A percentile compares a stretch with the other conserved stretches of the same genome.
Conservation (phyloP, 2,113 vertebrate species). For the Dasyprocta punctata region DNA sequence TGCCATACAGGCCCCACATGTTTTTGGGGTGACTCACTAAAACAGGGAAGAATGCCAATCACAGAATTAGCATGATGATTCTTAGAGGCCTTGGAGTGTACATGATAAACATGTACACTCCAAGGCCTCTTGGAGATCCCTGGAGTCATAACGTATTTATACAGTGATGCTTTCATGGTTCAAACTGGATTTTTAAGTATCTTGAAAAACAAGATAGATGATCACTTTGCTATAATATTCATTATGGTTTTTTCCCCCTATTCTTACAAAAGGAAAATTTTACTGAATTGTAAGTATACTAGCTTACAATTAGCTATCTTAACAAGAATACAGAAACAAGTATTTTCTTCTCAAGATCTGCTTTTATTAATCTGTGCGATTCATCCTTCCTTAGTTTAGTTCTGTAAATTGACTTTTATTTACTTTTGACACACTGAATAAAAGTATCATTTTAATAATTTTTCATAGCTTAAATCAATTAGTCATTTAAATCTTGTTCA, state of each 20-base stretch:
- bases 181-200: not conserved
- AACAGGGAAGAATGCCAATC: not conserved
- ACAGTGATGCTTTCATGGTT: not conserved
- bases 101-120: not conserved
- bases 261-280: slow-evolving; percentile 7
- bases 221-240: not conserved
- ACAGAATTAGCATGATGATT: not conserved
- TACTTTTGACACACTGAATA: slow-evolving; percentile 33
- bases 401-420: not conserved
- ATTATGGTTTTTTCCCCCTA: not conserved
- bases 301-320: not conserved
- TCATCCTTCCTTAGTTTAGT: not conserved
- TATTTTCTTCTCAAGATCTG: slow-evolving; percentile 40
- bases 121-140: no score
- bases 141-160: not conserved
- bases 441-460: slow-evolving; percentile 3
- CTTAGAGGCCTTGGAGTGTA: not conserved
- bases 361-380: not conserved
- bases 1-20: slow-evolving; percentile 93
- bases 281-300: not conserved
- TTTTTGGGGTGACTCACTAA: slow-evolving; percentile 89
- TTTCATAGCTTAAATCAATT: slow-evolving; percentile 4
- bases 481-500: slow-evolving; percentile 6
- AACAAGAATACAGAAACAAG: slow-evolving; percentile 37
- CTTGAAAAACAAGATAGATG: not conserved